Base-by-base conservation (phyloP, 1,140 invertebrate species). In the Drosophila serrata region DNA sequence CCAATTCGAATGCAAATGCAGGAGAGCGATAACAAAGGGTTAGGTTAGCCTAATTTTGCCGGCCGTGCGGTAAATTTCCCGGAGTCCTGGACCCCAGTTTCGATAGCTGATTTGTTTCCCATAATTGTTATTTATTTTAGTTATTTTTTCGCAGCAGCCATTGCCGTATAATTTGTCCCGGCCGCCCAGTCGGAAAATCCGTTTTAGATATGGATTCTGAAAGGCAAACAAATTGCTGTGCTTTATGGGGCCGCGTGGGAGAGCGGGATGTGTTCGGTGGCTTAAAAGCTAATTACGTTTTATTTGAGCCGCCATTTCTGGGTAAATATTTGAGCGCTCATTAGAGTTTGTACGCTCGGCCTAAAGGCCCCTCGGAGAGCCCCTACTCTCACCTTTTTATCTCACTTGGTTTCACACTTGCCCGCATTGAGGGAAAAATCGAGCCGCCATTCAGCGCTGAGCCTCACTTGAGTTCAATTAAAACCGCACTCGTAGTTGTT, bases 381-480 rank as follows among this genome's bases (percentile, higher is more conserved):
- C 31, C 6, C 51, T 11, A 13, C 33, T 1, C 33, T 12, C 33
- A 22, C 29, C 48, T 39, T 24, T 22, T 12, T 12, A 31, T 17
- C 29, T 68, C 58, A 55, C 40, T 65, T 68, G 56, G 55, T 19
- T 79, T 81, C 59, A 74, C 82, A 67, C 69, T 82, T 73, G 64
- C 57, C 55, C 70, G 69, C 79, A 81, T 77, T 51, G 40, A 56
- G 55, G 63, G 53, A 73, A 80, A 80, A 79, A 82, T 72, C 29
- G 42, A 77, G 60, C 64, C 40, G 51, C 64, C 61, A 62, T 67
- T 67, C 61, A 46, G 56, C 6, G 49, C 57, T 46, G 61, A 73
- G 76, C 62, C 59, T 68, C 85, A 90, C 85, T 88, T 90, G 70
- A 90, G 85, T 84, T 88, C 85, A 88, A 88, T 88, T 85, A 88